These are phyloP conservation scores for Heteractis magnifica DNA, from an alignment of 92 coral and sea anemone species.

Conservation along the genomic window DNA sequence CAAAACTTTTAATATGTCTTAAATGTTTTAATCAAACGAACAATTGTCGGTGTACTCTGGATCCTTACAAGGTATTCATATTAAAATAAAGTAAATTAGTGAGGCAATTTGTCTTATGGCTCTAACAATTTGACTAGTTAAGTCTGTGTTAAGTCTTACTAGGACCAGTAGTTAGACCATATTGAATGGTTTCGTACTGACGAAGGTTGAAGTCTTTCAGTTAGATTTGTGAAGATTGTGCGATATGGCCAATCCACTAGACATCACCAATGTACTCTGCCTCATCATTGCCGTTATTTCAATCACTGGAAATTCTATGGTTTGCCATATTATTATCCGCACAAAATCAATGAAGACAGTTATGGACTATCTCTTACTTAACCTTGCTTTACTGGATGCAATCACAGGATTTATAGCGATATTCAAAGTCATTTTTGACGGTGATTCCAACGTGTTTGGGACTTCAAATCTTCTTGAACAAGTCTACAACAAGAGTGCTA, in stretches of 20 bases:
- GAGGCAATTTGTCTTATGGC: too few relatives aligned
- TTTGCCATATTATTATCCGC: constrained; percentile 8
- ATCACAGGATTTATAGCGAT: constrained; percentile 10
- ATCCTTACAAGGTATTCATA: too few relatives aligned
- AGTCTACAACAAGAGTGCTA: constrained; percentile 12
- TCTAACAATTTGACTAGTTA: too few relatives aligned
- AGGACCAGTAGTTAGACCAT: too few relatives aligned
- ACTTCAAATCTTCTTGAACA: constrained; percentile 1
- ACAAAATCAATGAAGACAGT: constrained; percentile 21
- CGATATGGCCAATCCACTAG: background rate
- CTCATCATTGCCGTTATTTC: constrained; percentile 1
- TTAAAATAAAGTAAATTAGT: too few relatives aligned
- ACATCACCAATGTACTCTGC: background rate
- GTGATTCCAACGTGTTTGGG: constrained; percentile 1
- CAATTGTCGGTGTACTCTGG: too few relatives aligned
- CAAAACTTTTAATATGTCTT: too few relatives aligned
- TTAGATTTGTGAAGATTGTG: background rate
- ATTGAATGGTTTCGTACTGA: too few relatives aligned
- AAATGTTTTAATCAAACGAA: too few relatives aligned
- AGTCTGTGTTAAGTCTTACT: too few relatives aligned
- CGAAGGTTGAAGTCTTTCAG: background rate
- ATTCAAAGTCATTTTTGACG: constrained; percentile 4
- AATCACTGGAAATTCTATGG: constrained; percentile 7
- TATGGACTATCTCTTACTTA: constrained; percentile 10
- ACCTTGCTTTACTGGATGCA: constrained; percentile 13